Percentiles rank a stretch among this genome's conserved stretches.
Evolutionary conservation across 2,888 invertebrate genomes (phyloP).

Genomic region (Lomographa bimaculata): DNA sequence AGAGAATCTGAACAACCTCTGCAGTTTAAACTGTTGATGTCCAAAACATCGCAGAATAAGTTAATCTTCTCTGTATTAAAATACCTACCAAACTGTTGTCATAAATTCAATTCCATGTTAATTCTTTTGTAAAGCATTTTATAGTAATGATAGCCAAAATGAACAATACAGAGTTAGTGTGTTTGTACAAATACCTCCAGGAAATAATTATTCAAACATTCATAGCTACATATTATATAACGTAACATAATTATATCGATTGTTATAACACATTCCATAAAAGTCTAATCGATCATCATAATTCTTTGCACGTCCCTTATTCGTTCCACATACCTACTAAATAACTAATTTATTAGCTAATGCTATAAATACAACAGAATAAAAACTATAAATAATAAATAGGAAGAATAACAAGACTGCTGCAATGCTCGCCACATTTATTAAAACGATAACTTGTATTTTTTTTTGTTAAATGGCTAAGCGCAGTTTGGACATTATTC

Average conservation of each 20-base stretch:
- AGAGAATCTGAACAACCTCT: too few species aligned
- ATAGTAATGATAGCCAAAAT: too few species aligned
- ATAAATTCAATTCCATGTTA: too few species aligned
- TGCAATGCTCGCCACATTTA: conserved; percentile 2
- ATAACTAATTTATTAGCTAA: conserved; percentile 3
- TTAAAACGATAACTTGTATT: conserved; percentile 5
- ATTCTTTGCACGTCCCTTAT: conserved; percentile 11
- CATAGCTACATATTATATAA: not conserved
- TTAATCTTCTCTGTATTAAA: too few species aligned
- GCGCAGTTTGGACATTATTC: conserved; percentile 6
- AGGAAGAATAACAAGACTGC: conserved; percentile 2
- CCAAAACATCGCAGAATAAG: too few species aligned
- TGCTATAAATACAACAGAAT: conserved; percentile 2
- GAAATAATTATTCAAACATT: conserved; percentile 9
- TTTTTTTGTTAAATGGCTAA: conserved; percentile 4
- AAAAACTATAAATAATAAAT: conserved; percentile 14
- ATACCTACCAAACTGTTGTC: too few species aligned
- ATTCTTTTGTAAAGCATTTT: too few species aligned
- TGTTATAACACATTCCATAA: conserved; percentile 9
- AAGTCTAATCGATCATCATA: conserved; percentile 4
- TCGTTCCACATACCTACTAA: conserved; percentile 5
- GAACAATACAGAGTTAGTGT: too few species aligned
- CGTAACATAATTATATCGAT: conserved; percentile 10
- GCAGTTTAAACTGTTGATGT: too few species aligned
- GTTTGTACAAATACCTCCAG: too few species aligned